Percentiles rank a stretch among this genome's conserved stretches.
Evolutionary conservation across 1,140 invertebrate species (phyloP).

Genomic region (Bombus pyrosoma): DNA sequence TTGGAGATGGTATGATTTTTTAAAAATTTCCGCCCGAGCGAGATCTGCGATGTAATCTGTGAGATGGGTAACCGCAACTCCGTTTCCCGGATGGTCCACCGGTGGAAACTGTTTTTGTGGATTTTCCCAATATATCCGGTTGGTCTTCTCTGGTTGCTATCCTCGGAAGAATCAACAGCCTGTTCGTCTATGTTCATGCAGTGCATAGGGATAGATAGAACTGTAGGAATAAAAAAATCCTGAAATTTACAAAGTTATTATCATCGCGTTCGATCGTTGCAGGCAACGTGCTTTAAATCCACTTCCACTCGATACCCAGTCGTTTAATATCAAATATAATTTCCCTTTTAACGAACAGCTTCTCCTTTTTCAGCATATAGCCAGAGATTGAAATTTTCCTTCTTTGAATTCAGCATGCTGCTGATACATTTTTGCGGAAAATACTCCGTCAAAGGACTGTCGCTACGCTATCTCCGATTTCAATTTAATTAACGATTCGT

Average conservation of each 20-base stretch:
- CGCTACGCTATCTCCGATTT: background rate
- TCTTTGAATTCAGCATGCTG: background rate
- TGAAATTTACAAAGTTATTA: constrained; percentile 10
- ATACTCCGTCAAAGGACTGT: background rate
- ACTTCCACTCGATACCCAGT: background rate
- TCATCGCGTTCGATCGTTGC: background rate
- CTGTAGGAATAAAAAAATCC: background rate
- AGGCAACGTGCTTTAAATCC: background rate
- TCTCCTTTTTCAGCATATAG: too few relatives aligned
- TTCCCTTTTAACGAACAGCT: background rate
- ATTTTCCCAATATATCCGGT: background rate
- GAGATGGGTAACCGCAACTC: background rate
- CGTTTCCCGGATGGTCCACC: background rate
- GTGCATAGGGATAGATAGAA: background rate
- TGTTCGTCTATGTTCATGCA: background rate
- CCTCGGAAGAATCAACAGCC: background rate
- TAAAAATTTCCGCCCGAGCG: background rate
- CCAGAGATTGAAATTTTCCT: background rate
- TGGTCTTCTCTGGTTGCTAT: background rate
- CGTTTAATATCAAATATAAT: background rate
- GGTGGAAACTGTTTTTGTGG: background rate
- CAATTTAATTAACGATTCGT: constrained; percentile 16
- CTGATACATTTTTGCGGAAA: background rate
- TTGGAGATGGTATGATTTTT: background rate
- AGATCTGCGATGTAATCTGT: background rate